Percentiles rank a stretch among this genome's conserved stretches.
These are phyloP conservation scores for Rhynchopsitta pachyrhyncha DNA, from an alignment of 2,113 vertebrate genomes.

Conservation along the genomic window DNA sequence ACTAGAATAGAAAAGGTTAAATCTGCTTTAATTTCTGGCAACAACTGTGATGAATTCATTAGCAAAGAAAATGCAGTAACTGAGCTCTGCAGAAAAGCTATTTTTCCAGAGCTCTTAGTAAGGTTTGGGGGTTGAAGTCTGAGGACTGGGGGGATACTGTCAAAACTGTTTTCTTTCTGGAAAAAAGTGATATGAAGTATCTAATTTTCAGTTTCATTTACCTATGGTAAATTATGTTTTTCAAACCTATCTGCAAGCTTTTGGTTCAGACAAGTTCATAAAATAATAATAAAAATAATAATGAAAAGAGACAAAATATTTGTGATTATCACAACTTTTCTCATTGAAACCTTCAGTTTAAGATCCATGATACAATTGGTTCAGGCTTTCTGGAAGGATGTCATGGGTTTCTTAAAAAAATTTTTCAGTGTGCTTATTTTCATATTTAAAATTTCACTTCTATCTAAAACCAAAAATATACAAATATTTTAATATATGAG, in stretches of 20 bases:
- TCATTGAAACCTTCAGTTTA: neutral
- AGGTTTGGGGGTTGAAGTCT: neutral
- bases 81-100: neutral
- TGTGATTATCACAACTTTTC: neutral
- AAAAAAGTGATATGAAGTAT: neutral
- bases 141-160: neutral
- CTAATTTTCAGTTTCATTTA: neutral
- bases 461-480: neutral
- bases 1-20: neutral
- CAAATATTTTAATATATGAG: neutral
- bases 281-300: neutral
- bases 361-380: neutral
- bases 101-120: neutral
- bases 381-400: neutral
- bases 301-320: neutral
- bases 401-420: neutral
- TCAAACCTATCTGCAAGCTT: neutral
- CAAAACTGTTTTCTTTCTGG: neutral
- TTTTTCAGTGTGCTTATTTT: neutral
- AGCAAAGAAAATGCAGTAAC: neutral
- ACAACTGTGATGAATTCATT: neutral
- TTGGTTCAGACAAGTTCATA: neutral
- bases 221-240: neutral
- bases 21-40: neutral
- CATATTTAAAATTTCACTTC: neutral